A percentile compares a stretch with the other conserved stretches of the same genome.
Conservation (phyloP, 2,797 vertebrate genomes). For the Parauchenoglanis ngamensis region DNA sequence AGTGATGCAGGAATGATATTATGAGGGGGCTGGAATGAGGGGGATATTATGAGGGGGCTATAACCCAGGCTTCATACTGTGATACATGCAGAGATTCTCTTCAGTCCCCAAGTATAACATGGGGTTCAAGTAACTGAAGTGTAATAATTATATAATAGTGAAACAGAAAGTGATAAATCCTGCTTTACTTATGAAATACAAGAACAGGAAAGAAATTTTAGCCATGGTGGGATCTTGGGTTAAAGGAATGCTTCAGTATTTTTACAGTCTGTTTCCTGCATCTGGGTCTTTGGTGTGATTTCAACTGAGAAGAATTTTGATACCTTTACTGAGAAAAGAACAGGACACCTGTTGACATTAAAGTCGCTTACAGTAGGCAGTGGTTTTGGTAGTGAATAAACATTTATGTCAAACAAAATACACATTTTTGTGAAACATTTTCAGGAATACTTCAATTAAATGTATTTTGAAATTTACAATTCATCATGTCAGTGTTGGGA, state of each 20-base stretch:
- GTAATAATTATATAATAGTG: neutral
- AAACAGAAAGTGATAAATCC: neutral
- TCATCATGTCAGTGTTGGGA: neutral
- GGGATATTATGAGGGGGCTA: neutral
- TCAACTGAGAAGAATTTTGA: neutral
- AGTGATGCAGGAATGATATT: conserved; percentile 9
- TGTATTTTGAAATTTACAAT: neutral
- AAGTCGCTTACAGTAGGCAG: neutral
- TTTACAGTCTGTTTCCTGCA: neutral
- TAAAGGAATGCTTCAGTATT: neutral
- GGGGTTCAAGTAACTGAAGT: neutral
- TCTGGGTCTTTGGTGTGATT: neutral
- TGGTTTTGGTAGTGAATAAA: neutral
- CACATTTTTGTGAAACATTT: neutral
- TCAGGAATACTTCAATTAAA: neutral
- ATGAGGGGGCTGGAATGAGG: neutral
- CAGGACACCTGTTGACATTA: neutral
- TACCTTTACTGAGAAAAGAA: neutral
- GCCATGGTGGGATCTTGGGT: neutral
- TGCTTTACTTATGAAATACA: neutral
- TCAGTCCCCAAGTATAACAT: neutral
- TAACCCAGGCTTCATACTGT: neutral
- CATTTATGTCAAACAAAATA: neutral
- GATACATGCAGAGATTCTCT: neutral
- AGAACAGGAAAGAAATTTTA: neutral